Evolutionary conservation across 2,888 invertebrate species (phyloP).

Genomic region (Syrista parreyssii): DNA sequence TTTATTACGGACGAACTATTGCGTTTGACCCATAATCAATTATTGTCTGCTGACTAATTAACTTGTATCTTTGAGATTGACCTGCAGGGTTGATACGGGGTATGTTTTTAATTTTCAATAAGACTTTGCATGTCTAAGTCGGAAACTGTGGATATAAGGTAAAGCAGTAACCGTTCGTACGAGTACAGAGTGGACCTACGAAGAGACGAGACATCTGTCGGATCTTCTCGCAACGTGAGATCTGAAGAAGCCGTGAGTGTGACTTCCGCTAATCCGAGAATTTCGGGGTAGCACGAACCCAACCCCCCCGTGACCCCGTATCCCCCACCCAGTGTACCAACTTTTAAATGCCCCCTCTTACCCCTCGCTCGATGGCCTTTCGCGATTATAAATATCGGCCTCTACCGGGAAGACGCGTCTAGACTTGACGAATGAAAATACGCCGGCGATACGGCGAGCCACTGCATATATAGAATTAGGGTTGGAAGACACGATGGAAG

Average conservation of each 20-base stretch:
- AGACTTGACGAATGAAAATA: slow-evolving; percentile 54
- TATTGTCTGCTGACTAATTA: no score
- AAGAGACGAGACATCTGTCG: neutral
- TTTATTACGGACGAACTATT: no score
- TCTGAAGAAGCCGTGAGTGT: slow-evolving; percentile 55
- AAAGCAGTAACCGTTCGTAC: no score
- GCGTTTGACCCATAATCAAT: no score
- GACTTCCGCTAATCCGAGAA: slow-evolving; percentile 67
- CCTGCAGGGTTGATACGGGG: no score
- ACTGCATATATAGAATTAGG: slow-evolving; percentile 6
- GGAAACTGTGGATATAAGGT: no score
- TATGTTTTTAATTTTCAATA: no score
- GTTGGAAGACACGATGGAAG: slow-evolving; percentile 4
- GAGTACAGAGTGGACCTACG: neutral
- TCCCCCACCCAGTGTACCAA: no score
- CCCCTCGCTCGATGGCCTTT: slow-evolving; percentile 46
- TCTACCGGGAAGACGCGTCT: slow-evolving; percentile 62
- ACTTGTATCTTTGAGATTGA: no score
- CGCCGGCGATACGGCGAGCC: slow-evolving; percentile 15
- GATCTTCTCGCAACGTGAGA: slow-evolving; percentile 46
- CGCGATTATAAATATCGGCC: slow-evolving; percentile 66
- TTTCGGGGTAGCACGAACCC: slow-evolving; percentile 40
- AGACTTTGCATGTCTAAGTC: no score
- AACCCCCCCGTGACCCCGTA: no score
- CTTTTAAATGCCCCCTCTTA: slow-evolving; percentile 58